Conservation (phyloP, 2,113 vertebrate species). For the Glaucidium brasilianum region DNA sequence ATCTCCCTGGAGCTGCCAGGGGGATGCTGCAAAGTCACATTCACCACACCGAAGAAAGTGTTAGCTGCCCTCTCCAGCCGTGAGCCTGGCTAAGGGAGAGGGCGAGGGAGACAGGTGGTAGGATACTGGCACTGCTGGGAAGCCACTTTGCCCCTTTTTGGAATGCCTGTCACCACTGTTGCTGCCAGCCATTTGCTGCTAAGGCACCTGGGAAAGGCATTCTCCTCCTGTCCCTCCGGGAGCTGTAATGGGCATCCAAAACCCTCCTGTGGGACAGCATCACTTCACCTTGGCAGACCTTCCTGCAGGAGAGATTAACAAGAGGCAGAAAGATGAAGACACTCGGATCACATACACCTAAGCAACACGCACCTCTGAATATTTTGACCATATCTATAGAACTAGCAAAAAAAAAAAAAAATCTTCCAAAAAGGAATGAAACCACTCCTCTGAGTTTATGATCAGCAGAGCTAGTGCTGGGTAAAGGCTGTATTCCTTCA, state of each 20-base stretch:
- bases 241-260: neutral
- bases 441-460: neutral
- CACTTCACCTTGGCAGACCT: neutral
- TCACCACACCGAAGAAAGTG: neutral
- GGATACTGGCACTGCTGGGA: neutral
- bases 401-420: neutral
- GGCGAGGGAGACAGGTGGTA: neutral
- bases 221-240: neutral
- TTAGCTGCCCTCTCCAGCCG: neutral
- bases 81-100: neutral
- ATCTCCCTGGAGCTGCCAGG: neutral
- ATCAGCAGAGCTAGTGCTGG: neutral
- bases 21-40: conserved; percentile 40
- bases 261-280: neutral
- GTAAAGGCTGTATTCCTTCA: neutral
- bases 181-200: neutral
- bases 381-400: neutral
- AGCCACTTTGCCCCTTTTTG: neutral
- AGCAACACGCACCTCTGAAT: neutral
- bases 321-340: neutral
- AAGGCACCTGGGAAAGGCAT: neutral
- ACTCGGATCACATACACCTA: accelerated
- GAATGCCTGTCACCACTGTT: neutral
- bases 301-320: neutral
- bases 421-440: neutral